A percentile compares a stretch with the other conserved stretches of the same genome.
phyloP scores from a whole-genome alignment of 1,140 invertebrate genomes.

The Octopus sinensis region DNA sequence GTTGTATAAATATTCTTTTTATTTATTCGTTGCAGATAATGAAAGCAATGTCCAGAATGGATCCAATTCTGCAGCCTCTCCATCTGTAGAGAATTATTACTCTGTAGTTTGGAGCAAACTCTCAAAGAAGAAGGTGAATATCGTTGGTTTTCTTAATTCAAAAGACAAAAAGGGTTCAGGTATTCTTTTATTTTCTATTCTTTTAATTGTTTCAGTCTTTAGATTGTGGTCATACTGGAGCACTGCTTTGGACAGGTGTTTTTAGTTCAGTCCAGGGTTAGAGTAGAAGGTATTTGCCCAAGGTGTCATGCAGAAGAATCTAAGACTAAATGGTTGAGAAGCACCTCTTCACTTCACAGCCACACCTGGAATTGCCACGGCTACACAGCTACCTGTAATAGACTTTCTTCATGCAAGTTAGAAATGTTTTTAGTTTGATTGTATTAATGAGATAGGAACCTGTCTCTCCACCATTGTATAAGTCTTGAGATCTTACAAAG shows the following conservation, averaged over 20 bases:
- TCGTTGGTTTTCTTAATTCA: not conserved
- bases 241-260: not conserved
- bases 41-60: not conserved
- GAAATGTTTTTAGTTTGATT: too few relatives aligned
- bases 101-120: conserved; percentile 69
- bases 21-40: conserved; percentile 3
- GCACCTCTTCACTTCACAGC: too few relatives aligned
- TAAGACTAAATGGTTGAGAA: too few relatives aligned
- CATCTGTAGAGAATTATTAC: conserved; percentile 49
- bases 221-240: not conserved
- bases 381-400: too few relatives aligned
- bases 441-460: too few relatives aligned
- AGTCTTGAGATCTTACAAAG: too few relatives aligned
- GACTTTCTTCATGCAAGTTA: too few relatives aligned
- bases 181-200: not conserved
- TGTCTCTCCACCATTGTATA: too few relatives aligned
- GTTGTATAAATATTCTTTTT: not conserved
- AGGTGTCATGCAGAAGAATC: too few relatives aligned
- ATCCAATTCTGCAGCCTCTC: not conserved
- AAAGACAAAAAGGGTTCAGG: not conserved
- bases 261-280: not conserved
- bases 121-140: conserved; percentile 64
- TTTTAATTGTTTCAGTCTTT: not conserved
- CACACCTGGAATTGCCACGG: too few relatives aligned
- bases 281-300: too few relatives aligned